Evolutionary conservation across 2,888 invertebrate species (phyloP), one percentile per base, ranked within the genome.

Genomic region (Sepioteuthis lessoniana): DNA sequence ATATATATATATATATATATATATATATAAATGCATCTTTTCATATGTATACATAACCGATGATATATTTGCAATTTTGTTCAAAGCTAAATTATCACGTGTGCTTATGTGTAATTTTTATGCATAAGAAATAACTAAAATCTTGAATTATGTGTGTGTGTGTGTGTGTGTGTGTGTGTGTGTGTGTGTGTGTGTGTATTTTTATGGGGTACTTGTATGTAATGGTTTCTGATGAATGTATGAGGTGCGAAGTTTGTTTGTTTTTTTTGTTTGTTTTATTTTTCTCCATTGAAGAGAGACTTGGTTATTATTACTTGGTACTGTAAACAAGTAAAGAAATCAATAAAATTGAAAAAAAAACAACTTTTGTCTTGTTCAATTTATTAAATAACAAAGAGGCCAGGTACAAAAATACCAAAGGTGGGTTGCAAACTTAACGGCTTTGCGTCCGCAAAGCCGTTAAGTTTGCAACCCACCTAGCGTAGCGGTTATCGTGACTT

Each of bases 41-140:
- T 35, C 76, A 76, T 76, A n/a, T 76, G n/a, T 76, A n/a, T 76
- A n/a, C 76, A n/a, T 76, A 76, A 19, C n/a, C 76, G 13, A 76
- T 76, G n/a, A 76, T 76, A 76, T 76, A 76, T 76, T 76, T 76
- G 76, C n/a, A n/a, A 76, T 76, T 76, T 76, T 76, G 76, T 76
- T n/a, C 76, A 76, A 76, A 76, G 76, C 35, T n/a, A 35, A 76
- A 76, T 76, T n/a, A 76, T 76, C n/a, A 76, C n/a, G n/a, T 76
- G 76, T 35, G 76, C n/a, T 76, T 76, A 76, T 76, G n/a, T 76
- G 76, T 76, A 16, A 76, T n/a, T 35, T 35, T 35, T 76, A n/a
- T n/a, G 76, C 76, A n/a, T 76, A 76, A 76, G n/a, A 76, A 31
- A 91, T 38, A n/a, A 91, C 38, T 38, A 25, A 91, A 91, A 91